Evolutionary conservation across 2,113 vertebrate genomes (phyloP), one percentile per base, ranked within the genome.

Genomic region (Cricetomys ansorgei): DNA sequence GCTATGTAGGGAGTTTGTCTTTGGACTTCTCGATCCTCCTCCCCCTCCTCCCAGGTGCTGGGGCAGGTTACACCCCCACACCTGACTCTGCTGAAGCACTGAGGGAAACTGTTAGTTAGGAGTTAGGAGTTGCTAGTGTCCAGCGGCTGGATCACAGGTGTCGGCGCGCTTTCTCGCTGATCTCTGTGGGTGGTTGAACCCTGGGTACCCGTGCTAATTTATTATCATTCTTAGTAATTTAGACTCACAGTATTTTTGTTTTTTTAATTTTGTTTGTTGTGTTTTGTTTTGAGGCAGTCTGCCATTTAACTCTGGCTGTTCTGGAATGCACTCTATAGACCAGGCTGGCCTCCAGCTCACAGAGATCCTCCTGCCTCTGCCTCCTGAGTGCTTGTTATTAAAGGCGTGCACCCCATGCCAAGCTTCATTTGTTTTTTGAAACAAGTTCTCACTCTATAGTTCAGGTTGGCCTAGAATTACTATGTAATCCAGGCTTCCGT

Each of bases 101-200:
- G n/a, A 89, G 83, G 67, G 86, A 64, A 92, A 40, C 34, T 94
- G n/a, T n/a, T n/a, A n/a, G n/a, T n/a, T 17, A 81, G 90, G 90
- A 73, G 69, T 72, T 59, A 70, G 90, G 57, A 62, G 70, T 87
- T 77, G 79, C 64, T 92, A 76, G n/a, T 95, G 53, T 7, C 88
- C 25, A 94, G 59, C 91, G 84, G 55, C 89, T 94, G 31, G 5
- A 64, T 88, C 84, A 79, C 92, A 88, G 43, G 19, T 75, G 55
- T 65, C n/a, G 43, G 37, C 69, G 50, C 92, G 86, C 81, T 92
- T 96, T 91, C 43, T 45, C 90, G 2, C 55, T 64, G 1, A n/a
- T 89, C 27, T 91, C 59, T 93, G 16, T 92, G 72, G 62, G 67
- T n/a, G 31, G 69, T 64, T 43, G 67, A 21, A 27, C 40, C 55